Evolutionary conservation across 2,797 vertebrate genomes (phyloP), one percentile per base, ranked within the genome.

Genomic region (Myotis myotis): DNA sequence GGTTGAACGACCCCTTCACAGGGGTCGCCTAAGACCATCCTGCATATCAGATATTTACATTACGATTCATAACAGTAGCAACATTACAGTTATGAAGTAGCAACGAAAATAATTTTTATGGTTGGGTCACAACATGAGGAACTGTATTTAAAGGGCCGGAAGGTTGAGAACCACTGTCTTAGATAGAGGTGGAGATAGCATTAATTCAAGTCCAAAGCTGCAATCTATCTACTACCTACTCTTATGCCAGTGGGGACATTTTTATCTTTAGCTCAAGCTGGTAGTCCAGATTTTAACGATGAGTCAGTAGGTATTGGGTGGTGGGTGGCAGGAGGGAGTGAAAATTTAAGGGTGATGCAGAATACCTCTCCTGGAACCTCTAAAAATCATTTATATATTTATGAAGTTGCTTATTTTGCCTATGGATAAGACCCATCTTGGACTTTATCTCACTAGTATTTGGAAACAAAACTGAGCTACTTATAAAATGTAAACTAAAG

Each of bases 351-450:
- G 8, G 3, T 74, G 1, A 13, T 47, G 5, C 6, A 79, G 36
- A 33, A 64, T 36, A 44, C 17, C 20, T 66, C 23, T 30, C 12
- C 30, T 62, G 2, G 5, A 1, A 33, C 30, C 55, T 88, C 79
- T 72, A 30, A 53, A 49, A 60, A 84, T 84, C 49, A 72, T 20
- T 36, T 9, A 71, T 4, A 44, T 12, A 25, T 57, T 20, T 33
- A n/a, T 30, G 41, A 78, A 84, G 33, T 12, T 30, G 41, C 15
- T 74, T 66, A 84, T 76, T 87, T 95, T 88, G 20, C 44, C 20
- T 6, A 7, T 22, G 8, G 8, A 5, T 82, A 53, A 94, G 6
- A 78, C 3, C 15, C 9, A 41, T 13, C 20, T 47, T 74, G 5
- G 28, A 64, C 3, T 55, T 28, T 33, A 33, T 66, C n/a, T 66